Conservation (phyloP, 1,140 invertebrate genomes). For the Coptotermes formosanus region DNA sequence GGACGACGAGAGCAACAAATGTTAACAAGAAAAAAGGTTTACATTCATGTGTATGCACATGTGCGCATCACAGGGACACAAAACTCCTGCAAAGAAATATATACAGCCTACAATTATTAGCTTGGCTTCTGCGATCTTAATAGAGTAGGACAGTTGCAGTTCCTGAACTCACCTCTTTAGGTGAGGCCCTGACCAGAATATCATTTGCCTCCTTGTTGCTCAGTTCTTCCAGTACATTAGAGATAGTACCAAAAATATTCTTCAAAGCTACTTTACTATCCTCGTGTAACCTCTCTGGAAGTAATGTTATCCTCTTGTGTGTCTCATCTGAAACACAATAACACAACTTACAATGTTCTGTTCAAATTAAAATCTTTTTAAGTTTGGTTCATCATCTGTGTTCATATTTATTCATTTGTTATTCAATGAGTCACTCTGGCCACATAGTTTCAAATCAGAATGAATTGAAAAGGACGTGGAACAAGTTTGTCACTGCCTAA, state of each 20-base stretch:
- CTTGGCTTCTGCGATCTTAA: neutral
- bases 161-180: conserved; percentile 52
- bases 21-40: too few relatives aligned
- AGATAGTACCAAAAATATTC: conserved; percentile 56
- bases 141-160: neutral
- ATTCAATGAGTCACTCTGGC: too few relatives aligned
- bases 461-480: too few relatives aligned
- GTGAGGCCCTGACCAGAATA: conserved; percentile 72
- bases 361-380: too few relatives aligned
- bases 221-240: conserved; percentile 65
- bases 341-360: too few relatives aligned
- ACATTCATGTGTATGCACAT: too few relatives aligned
- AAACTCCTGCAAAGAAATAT: neutral
- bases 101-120: neutral
- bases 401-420: too few relatives aligned
- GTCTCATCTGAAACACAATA: conserved; percentile 48
- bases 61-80: too few relatives aligned
- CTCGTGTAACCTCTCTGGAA: conserved; percentile 67
- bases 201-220: conserved; percentile 74
- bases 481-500: too few relatives aligned
- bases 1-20: too few relatives aligned
- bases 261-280: conserved; percentile 64
- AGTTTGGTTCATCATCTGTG: too few relatives aligned
- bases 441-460: too few relatives aligned
- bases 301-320: conserved; percentile 72